Conservation (phyloP, 1,140 invertebrate genomes). For the Propsilocerus akamusi region DNA sequence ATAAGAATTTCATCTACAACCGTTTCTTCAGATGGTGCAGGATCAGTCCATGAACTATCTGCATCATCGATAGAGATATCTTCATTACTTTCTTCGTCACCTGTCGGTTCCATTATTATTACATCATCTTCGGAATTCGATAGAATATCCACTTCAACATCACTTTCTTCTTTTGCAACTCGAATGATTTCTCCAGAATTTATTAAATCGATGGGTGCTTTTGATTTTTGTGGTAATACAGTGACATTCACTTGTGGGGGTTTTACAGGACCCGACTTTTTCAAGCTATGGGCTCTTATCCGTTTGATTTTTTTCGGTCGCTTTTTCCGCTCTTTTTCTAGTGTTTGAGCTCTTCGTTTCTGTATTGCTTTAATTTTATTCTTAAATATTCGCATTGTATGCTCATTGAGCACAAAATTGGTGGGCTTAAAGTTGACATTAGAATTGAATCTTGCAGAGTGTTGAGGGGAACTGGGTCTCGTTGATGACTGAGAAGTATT, state of each 20-base stretch:
- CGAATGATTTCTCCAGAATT: not conserved
- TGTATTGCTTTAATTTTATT: conserved; percentile 4
- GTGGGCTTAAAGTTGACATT: not conserved
- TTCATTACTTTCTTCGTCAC: not conserved
- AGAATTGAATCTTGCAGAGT: not conserved
- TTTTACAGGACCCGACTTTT: too few relatives aligned
- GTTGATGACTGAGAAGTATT: too few relatives aligned
- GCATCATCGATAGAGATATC: not conserved
- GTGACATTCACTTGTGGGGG: too few relatives aligned
- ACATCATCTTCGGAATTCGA: not conserved
- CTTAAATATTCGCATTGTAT: not conserved
- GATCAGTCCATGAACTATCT: not conserved
- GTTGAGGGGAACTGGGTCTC: too few relatives aligned
- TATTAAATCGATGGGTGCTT: not conserved
- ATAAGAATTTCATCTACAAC: not conserved
- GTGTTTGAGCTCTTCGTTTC: not conserved
- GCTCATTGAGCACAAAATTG: not conserved
- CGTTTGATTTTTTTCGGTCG: not conserved
- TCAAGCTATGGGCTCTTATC: too few relatives aligned
- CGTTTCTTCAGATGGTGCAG: not conserved
- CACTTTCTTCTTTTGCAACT: not conserved
- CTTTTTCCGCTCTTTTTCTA: not conserved
- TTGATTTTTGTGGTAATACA: not conserved
- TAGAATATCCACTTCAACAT: not conserved
- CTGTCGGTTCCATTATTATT: not conserved